These are phyloP conservation scores for Xiphorhynchus elegans DNA, from an alignment of 2,113 vertebrate species.

Conservation along the genomic window DNA sequence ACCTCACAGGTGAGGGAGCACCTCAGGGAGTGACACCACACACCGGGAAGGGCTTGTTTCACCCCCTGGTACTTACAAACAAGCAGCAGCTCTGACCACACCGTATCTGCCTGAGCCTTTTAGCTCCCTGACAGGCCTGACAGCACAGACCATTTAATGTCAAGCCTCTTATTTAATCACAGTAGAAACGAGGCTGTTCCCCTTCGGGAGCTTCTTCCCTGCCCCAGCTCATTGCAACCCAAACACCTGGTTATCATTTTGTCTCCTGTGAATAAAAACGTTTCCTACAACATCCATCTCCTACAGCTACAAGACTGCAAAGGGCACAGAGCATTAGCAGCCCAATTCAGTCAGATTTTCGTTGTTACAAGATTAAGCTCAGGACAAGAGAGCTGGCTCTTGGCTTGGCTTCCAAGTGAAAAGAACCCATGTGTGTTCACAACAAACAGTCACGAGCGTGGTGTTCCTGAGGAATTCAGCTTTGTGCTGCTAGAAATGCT, in stretches of 20 bases:
- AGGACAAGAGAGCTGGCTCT: neutral
- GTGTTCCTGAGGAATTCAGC: neutral
- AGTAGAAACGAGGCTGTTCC: neutral
- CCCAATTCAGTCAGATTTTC: neutral
- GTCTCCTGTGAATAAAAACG: neutral
- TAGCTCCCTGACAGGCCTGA: neutral
- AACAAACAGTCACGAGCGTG: neutral
- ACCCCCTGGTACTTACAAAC: neutral
- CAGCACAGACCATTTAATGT: neutral
- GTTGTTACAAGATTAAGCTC: neutral
- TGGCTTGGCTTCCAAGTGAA: neutral
- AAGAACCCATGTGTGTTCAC: accelerated
- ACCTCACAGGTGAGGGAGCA: neutral
- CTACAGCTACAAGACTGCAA: neutral
- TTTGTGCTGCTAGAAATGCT: neutral
- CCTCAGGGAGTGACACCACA: accelerated
- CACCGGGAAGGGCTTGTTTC: neutral
- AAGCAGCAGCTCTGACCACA: neutral
- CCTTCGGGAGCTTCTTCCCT: neutral
- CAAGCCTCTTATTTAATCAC: neutral
- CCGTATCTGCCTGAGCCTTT: accelerated
- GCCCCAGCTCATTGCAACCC: neutral
- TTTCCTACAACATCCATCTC: neutral
- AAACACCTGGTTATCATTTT: neutral
- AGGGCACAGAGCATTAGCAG: neutral